These are phyloP conservation scores for Brachirus orientalis DNA, from an alignment of 2,113 vertebrate genomes.

Conservation along the genomic window DNA sequence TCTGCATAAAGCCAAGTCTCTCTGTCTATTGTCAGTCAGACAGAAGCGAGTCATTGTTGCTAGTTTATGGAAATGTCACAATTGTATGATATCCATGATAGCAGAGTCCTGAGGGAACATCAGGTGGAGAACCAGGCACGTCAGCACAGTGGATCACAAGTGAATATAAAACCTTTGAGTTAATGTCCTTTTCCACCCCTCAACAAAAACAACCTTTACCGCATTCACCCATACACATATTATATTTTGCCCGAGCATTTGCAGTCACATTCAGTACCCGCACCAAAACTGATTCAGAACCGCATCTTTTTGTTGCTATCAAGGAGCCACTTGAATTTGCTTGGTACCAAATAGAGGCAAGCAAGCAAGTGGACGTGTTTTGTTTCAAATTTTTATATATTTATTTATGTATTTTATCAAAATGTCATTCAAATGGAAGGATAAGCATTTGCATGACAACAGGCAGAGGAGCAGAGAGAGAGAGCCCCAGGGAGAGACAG, in stretches of 20 bases:
- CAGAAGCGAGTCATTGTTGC: conserved; percentile 81
- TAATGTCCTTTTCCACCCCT: conserved; percentile 23
- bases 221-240: conserved; percentile 6
- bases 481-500: conserved; percentile 81
- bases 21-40: conserved; percentile 76
- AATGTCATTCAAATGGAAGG: conserved; percentile 98
- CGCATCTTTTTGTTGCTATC: conserved; percentile 68
- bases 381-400: conserved; percentile 58
- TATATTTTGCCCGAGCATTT: background rate
- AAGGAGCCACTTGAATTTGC: conserved; percentile 82
- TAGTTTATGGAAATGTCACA: conserved; percentile 96
- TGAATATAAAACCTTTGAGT: conserved; percentile 60
- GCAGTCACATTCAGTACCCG: conserved; percentile 35
- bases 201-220: conserved; percentile 66
- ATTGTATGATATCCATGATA: conserved; percentile 86
- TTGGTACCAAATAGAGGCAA: conserved; percentile 83
- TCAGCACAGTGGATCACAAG: conserved; percentile 56
- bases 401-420: conserved; percentile 89
- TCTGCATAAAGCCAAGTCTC: conserved; percentile 79
- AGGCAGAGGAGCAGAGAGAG: conserved; percentile 80
- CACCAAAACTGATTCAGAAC: conserved; percentile 75
- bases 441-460: conserved; percentile 99
- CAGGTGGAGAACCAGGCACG: conserved; percentile 63
- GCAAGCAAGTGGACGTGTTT: conserved; percentile 84
- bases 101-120: conserved; percentile 85